These are phyloP conservation scores for Phania funesta DNA, from an alignment of 2,888 invertebrate genomes.

Conservation along the genomic window DNA sequence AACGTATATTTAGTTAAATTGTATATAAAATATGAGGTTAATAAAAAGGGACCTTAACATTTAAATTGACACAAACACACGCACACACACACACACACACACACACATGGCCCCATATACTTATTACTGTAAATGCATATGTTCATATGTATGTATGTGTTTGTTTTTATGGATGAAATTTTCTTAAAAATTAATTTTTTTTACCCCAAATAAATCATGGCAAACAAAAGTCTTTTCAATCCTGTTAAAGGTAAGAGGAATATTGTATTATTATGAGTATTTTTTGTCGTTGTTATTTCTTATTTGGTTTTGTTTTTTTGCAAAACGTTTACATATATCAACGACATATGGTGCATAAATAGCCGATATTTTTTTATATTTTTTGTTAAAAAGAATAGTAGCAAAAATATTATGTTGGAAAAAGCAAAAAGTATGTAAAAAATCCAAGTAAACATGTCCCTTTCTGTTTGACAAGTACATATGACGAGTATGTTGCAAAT, in stretches of 20 bases:
- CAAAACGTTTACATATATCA: slow-evolving; percentile 62
- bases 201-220: slow-evolving; percentile 59
- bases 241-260: slow-evolving; percentile 36
- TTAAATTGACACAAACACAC: slow-evolving; percentile 69
- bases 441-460: slow-evolving; percentile 76
- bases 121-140: not conserved
- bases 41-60: slow-evolving; percentile 74
- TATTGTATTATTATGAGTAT: slow-evolving; percentile 45
- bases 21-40: slow-evolving; percentile 75
- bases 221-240: slow-evolving; percentile 47
- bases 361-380: slow-evolving; percentile 41
- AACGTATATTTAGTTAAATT: slow-evolving; percentile 28
- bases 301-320: not conserved
- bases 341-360: slow-evolving; percentile 65
- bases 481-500: slow-evolving; percentile 78
- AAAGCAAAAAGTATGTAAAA: slow-evolving; percentile 31
- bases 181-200: slow-evolving; percentile 61
- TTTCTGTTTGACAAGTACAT: slow-evolving; percentile 72
- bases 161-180: slow-evolving; percentile 1
- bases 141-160: not conserved
- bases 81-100: slow-evolving; percentile 69
- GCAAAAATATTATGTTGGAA: slow-evolving; percentile 30
- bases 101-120: slow-evolving; percentile 37
- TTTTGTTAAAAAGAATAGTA: slow-evolving; percentile 16
- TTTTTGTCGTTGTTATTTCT: not conserved